phyloP scores from a whole-genome alignment of 2,797 vertebrate species.

The Anomalospiza imberbis region DNA sequence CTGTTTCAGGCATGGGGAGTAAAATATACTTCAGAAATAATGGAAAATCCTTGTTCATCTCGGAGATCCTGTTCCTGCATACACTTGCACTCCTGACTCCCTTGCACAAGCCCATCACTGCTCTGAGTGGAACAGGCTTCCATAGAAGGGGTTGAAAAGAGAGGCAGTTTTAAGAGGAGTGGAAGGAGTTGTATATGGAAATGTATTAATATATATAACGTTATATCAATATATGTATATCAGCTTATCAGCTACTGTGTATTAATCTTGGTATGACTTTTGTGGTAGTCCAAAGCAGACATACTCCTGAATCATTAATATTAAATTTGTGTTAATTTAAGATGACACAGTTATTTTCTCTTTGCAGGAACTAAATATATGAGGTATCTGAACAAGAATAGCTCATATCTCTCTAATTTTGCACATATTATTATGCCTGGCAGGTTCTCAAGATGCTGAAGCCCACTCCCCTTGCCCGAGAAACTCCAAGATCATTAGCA shows the following conservation, averaged over 20 bases:
- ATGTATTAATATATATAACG: background rate
- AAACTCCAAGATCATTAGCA: slow-evolving; percentile 3
- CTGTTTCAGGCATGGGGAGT: background rate
- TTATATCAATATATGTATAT: background rate
- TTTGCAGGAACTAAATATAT: background rate
- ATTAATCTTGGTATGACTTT: background rate
- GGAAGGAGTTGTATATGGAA: background rate
- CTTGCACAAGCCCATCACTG: accelerated
- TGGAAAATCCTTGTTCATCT: background rate
- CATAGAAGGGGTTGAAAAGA: background rate
- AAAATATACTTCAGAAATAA: background rate
- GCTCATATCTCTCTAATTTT: background rate
- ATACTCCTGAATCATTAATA: background rate
- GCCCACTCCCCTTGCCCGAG: background rate
- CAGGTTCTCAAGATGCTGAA: background rate
- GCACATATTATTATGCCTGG: background rate
- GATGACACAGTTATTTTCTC: background rate
- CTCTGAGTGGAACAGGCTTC: background rate
- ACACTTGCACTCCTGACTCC: background rate
- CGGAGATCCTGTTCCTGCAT: background rate
- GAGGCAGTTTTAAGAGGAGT: background rate
- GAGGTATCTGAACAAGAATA: background rate
- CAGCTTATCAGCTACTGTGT: background rate
- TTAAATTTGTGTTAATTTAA: background rate
- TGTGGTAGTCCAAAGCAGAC: background rate